Evolutionary conservation across 2,888 invertebrate species (phyloP), one percentile per base, ranked within the genome.

Genomic region (Tetragonula carbonaria): DNA sequence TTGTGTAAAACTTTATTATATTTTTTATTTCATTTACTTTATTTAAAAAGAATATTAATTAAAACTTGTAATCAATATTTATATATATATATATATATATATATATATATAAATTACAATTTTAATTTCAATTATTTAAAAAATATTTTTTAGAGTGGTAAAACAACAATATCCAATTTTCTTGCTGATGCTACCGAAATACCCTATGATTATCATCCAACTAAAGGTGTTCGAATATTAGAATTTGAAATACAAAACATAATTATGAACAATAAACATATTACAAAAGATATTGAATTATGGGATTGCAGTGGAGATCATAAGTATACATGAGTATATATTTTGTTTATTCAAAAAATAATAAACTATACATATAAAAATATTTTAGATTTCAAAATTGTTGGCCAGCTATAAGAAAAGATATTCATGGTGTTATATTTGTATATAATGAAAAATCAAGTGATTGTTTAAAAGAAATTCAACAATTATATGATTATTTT

Each of bases 271-370:
- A 96, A 96, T 11, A 95, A 96, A 91, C 94, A 94, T 70, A 93
- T 94, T 16, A 96, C 96, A 89, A 95, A 96, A 50, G 97, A 97
- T 91, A 96, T 98, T 62, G 97, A 98, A 94, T 94, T 97, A 70
- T 97, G 97, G 97, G 97, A 97, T 92, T 96, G 97, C 94, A 97
- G 97, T 92, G 97, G 97, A 23, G 97, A 97, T 93, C 95, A 95
- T 90, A 97, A 96, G 97, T 97, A 95, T 91, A 51, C 71, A 51
- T 4, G 4, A 50, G 28, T 28, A 28, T 28, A 51, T 65, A 57
- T 76, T 53, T 71, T 66, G 45, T 55, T 50, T 53, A 38, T 38
- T 38, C 2, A 23, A 3, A 57, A 67, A 51, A 45, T 66, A 57
- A 72, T 51, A 23, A 51, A 72, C 59, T 67, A 16, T 28, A 21